phyloP scores from a whole-genome alignment of 2,113 vertebrate genomes.

The Menura novaehollandiae region DNA sequence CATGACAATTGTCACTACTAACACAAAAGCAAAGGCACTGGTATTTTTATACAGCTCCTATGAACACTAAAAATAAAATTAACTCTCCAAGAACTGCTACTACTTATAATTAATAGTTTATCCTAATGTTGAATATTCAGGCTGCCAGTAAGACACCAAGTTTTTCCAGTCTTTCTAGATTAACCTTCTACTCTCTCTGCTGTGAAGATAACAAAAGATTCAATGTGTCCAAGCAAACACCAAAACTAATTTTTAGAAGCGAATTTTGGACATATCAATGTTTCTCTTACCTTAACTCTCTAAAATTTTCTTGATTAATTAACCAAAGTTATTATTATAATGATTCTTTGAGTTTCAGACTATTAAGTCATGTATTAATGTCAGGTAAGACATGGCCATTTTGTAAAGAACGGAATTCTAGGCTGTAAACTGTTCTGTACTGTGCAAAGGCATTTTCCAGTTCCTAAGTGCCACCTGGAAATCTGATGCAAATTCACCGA shows the following conservation, averaged over 20 bases:
- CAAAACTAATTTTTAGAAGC: neutral
- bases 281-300: neutral
- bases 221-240: neutral
- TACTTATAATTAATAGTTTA: neutral
- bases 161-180: conserved; percentile 1
- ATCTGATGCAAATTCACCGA: neutral
- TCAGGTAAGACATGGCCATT: neutral
- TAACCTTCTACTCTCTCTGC: neutral
- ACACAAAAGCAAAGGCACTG: neutral
- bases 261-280: neutral
- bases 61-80: neutral
- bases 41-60: neutral
- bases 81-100: neutral
- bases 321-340: neutral
- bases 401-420: neutral
- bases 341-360: neutral
- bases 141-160: neutral
- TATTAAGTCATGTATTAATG: neutral
- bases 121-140: neutral
- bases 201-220: neutral
- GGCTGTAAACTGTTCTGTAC: neutral
- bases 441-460: neutral
- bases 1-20: neutral
- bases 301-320: neutral
- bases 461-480: neutral